Evolutionary conservation across 2,113 vertebrate species (phyloP), one percentile per base, ranked within the genome.

Genomic region (Tenrec ecaudatus): DNA sequence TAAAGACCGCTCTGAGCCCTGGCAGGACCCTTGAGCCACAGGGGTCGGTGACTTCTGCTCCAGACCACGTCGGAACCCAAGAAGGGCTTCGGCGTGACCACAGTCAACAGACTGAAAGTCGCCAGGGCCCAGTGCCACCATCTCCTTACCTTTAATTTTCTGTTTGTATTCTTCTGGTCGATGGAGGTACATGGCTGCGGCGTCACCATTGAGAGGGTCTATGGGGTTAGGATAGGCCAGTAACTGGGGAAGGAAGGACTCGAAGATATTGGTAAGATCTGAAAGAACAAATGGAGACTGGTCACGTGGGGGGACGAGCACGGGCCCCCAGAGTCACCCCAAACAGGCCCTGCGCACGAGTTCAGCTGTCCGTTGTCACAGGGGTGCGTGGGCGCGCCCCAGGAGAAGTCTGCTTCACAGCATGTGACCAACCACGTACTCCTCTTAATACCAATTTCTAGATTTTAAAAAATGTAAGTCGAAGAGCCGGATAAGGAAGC

Each of bases 181-280:
- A 98, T 99, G 99, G 90, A 99, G 99, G 98, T 99, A 99, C 99
- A 99, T 99, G 97, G 99, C 99, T 93, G 99, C 99, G 71, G 99
- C 99, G 0, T 99, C 99, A 86, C 99, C 99, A 82, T 99, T 99
- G 95, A 99, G 98, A 92, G 99, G 99, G 91, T 99, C 99, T 93
- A 99, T 99, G 94, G 99, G 99, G 96, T 99, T 99, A 78, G 99
- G 99, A 91, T 99, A 99, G 25, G 99, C 99, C 98, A 99, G 97
- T 97, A 99, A 98, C 98, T 99, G 99, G 81, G 99, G 99, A 98
- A 99, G 98, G 98, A 99, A 99, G 96, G 99, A 99, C 98, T 99
- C 99, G 98, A 99, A 99, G 96, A 99, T 99, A 97, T 99, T 99
- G 99, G 99, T 99, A 97, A 99, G 98, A 98, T 99, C 99, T 99